Conservation (phyloP, 2,113 vertebrate species). For the Cryptomyrus ogoouensis region DNA sequence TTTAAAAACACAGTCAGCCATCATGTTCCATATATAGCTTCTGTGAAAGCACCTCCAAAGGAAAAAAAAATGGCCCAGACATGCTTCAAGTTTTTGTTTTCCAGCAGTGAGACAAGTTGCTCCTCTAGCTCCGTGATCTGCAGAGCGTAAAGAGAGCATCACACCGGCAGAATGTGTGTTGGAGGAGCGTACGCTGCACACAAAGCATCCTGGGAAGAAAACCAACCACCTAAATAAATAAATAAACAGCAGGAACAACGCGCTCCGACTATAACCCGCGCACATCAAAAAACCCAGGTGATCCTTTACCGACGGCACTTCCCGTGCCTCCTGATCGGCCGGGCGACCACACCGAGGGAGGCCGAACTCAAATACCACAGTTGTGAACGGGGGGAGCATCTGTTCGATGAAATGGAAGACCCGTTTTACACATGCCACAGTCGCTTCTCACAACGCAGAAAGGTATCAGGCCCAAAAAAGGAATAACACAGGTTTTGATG, state of each 20-base stretch:
- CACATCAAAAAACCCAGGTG: not conserved
- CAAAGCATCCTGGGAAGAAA: slow-evolving; percentile 2
- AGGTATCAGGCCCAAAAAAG: not conserved
- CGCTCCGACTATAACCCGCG: not conserved
- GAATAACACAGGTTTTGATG: not conserved
- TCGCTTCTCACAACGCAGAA: not conserved
- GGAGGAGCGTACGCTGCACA: not conserved
- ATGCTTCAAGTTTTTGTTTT: slow-evolving; percentile 1
- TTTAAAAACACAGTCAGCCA: not conserved
- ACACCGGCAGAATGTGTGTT: not conserved
- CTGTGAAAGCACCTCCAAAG: not conserved
- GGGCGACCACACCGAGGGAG: not conserved
- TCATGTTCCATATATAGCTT: not conserved
- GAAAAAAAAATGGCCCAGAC: not conserved
- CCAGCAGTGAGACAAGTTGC: not conserved
- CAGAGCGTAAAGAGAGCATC: not conserved
- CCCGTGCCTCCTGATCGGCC: not conserved
- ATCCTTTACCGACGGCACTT: not conserved
- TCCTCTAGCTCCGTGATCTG: slow-evolving; percentile 1
- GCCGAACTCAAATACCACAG: not conserved
- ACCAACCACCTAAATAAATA: not conserved
- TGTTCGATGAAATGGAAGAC: not conserved
- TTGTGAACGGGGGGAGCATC: not conserved
- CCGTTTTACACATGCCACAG: not conserved
- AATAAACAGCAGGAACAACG: not conserved